Conservation (phyloP, 1,140 invertebrate genomes). For the Radopholus similis region DNA sequence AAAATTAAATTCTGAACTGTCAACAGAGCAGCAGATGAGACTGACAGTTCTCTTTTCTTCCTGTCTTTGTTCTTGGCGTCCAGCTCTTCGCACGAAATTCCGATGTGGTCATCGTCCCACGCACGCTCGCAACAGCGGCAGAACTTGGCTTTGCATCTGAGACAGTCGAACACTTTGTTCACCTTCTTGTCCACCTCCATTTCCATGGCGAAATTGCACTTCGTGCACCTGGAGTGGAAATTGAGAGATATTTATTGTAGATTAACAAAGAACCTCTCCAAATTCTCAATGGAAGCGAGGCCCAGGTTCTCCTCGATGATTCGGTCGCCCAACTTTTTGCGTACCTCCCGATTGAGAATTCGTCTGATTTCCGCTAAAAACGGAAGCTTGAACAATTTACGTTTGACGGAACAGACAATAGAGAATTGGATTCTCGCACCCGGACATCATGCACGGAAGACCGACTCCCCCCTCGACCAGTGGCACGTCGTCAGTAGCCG, state of each 20-base stretch:
- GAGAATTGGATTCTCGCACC: constrained; percentile 35
- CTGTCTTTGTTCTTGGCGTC: constrained; percentile 19
- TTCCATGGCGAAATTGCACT: constrained; percentile 35
- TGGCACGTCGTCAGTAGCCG: constrained; percentile 24
- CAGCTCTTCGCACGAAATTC: constrained; percentile 25
- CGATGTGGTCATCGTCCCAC: constrained; percentile 41
- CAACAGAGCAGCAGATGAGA: neutral
- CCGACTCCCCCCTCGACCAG: constrained; percentile 32
- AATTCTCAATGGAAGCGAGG: constrained; percentile 19
- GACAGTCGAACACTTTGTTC: constrained; percentile 38
- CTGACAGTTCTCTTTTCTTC: constrained; percentile 18
- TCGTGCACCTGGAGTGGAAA: constrained; percentile 23
- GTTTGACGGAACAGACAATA: constrained; percentile 19
- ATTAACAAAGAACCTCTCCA: constrained; percentile 19
- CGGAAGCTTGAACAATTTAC: neutral
- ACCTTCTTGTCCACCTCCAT: constrained; percentile 22
- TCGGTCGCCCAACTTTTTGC: constrained; percentile 24
- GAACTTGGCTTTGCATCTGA: constrained; percentile 24
- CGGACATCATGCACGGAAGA: constrained; percentile 25
- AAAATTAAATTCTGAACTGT: neutral
- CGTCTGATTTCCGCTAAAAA: constrained; percentile 31
- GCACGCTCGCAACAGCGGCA: constrained; percentile 32
- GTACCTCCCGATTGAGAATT: constrained; percentile 18
- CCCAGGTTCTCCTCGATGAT: constrained; percentile 35
- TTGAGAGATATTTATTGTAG: too few species aligned